These are phyloP conservation scores for Amaurobius ferox DNA, from an alignment of 2,888 invertebrate genomes.

Conservation along the genomic window DNA sequence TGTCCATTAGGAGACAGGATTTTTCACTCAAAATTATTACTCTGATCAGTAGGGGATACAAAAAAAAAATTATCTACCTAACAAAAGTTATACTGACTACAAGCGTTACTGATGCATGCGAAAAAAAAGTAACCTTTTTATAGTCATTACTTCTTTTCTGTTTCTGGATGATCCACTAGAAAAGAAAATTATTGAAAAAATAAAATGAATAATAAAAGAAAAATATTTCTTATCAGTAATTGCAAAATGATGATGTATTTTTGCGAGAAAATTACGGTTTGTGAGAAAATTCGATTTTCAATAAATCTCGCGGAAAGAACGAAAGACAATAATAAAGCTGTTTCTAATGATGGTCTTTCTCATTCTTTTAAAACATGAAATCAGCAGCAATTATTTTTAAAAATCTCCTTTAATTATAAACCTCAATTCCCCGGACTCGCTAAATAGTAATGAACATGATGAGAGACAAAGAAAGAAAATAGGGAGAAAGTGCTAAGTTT, in stretches of 20 bases:
- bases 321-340: not conserved
- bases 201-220: constrained; percentile 21
- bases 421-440: not conserved
- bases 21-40: constrained; percentile 44
- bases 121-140: constrained; percentile 23
- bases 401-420: not conserved
- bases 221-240: constrained; percentile 36
- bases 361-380: not conserved
- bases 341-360: not conserved
- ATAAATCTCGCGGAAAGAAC: not conserved
- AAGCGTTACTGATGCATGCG: constrained; percentile 30
- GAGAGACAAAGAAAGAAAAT: not conserved
- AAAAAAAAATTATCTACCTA: constrained; percentile 5
- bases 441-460: not conserved
- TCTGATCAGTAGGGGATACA: not conserved
- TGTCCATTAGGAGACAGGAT: constrained; percentile 36
- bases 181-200: constrained; percentile 13
- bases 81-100: constrained; percentile 30
- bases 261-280: constrained; percentile 25
- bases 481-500: too few species aligned
- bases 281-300: constrained; percentile 44
- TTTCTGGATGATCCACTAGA: not conserved
- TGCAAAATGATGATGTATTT: constrained; percentile 56
- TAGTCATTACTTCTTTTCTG: constrained; percentile 41
- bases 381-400: not conserved